Evolutionary conservation across 1,140 invertebrate genomes (phyloP), one percentile per base, ranked within the genome.

Genomic region (Papilio polytes): DNA sequence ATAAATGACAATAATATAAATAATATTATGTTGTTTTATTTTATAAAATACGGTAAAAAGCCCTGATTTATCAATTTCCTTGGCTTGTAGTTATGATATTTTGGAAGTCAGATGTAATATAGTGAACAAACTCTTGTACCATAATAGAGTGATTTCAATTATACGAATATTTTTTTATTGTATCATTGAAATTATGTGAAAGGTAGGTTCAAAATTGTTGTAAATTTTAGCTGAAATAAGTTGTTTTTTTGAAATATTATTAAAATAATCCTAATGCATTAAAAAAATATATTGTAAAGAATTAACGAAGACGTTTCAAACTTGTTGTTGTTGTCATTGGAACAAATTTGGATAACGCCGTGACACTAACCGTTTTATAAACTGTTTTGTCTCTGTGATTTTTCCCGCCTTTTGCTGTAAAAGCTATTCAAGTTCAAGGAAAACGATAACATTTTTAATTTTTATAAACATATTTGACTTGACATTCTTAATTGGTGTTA

Each of bases 401-500:
- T 12, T 7, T 63, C 9, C 59, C 59, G 59, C 13, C 59, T 63
- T 63, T 63, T 63, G 12, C 9, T 63, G 22, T 63, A 26, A 26
- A 13, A 22, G 18, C 22, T 63, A 26, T 63, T 63, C 10, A 26
- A 26, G 59, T 26, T 63, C 12, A 31, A 63, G 59, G 59, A 63
- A 63, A 63, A 63, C 20, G 10, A 13, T 10, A 26, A 13, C 31
- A 15, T 63, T 63, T 63, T 59, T 6, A 59, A 63, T 26, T 3
- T 22, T 59, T 63, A 63, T 3, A 26, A 13, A 12, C 2, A 63
- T 63, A 22, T 63, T 12, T 63, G 59, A 12, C 22, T 12, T 63
- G 59, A 12, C 22, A 63, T 63, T 63, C 20, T 63, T 63, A 63
- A 63, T 63, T 63, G 26, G 22, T 26, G 59, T 63, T 63, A 63